Percentiles rank a stretch among this genome's conserved stretches.
Evolutionary conservation across 2,797 vertebrate genomes (phyloP).

Genomic region (Bucorvus abyssinicus): DNA sequence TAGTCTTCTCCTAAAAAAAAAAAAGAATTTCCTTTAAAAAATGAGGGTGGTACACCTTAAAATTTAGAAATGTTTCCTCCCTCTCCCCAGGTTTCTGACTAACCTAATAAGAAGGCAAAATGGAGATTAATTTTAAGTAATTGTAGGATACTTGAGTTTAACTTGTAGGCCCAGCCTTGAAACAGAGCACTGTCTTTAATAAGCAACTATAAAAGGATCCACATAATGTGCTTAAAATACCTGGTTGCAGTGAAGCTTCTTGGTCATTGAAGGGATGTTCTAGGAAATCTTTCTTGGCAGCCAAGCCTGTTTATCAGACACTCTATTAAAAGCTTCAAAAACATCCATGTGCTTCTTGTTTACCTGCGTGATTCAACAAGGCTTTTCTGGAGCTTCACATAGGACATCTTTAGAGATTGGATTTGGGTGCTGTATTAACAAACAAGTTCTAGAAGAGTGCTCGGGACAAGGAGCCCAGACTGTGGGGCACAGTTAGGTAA

Average conservation of each 20-base stretch:
- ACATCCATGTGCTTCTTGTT: neutral
- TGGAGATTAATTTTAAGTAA: constrained; percentile 3
- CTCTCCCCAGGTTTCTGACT: neutral
- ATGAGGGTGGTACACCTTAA: neutral
- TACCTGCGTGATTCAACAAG: neutral
- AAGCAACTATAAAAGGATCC: no score
- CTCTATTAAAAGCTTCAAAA: neutral
- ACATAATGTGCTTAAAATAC: constrained; percentile 9
- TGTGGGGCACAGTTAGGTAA: neutral
- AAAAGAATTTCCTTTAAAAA: neutral
- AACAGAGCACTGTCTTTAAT: neutral
- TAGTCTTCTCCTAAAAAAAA: neutral
- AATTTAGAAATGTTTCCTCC: neutral
- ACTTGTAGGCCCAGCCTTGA: neutral
- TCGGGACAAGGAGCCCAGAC: neutral
- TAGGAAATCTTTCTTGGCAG: neutral
- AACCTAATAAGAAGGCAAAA: neutral
- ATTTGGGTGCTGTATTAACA: neutral
- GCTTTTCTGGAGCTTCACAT: neutral
- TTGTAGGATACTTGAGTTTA: neutral
- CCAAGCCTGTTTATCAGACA: neutral
- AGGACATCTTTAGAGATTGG: neutral
- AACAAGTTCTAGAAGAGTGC: neutral
- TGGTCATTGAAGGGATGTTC: neutral
- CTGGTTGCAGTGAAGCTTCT: neutral